Percentiles rank a stretch among this genome's conserved stretches.
These are phyloP conservation scores for Cantharis nigra DNA, from an alignment of 2,888 invertebrate species.

Conservation along the genomic window DNA sequence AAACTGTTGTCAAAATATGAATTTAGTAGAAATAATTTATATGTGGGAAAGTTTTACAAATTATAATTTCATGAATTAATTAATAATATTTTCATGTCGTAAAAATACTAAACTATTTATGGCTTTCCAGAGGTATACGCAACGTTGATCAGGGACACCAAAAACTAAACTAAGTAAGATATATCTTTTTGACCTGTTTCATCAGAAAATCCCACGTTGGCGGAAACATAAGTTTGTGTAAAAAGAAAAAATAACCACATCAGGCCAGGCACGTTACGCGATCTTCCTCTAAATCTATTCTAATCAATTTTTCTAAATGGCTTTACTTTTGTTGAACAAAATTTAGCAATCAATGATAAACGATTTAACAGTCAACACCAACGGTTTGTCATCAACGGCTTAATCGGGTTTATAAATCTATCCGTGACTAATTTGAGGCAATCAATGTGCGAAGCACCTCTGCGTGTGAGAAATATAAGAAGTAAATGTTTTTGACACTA, in stretches of 20 bases:
- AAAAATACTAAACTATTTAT: background rate
- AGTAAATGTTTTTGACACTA: background rate
- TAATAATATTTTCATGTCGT: background rate
- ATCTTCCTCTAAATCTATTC: background rate
- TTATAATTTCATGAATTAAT: background rate
- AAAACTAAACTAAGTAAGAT: background rate
- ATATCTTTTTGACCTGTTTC: background rate
- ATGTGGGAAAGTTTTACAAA: background rate
- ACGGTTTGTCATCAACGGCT: slow-evolving; percentile 21
- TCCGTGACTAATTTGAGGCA: slow-evolving; percentile 12
- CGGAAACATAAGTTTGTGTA: background rate
- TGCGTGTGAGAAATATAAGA: slow-evolving; percentile 10
- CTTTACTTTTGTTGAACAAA: background rate
- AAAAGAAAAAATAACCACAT: background rate
- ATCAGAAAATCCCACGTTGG: background rate
- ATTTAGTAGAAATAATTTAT: background rate
- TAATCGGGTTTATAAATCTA: slow-evolving; percentile 10
- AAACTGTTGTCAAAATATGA: slow-evolving; percentile 4
- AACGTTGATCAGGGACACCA: background rate
- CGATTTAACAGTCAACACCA: slow-evolving; percentile 13
- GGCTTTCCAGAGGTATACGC: background rate
- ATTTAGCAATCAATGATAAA: slow-evolving; percentile 12
- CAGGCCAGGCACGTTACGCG: background rate
- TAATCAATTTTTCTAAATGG: background rate
- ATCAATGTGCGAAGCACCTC: slow-evolving; percentile 16